Evolutionary conservation across 2,888 invertebrate genomes (phyloP), one percentile per base, ranked within the genome.

Genomic region (Catocala sponsa): DNA sequence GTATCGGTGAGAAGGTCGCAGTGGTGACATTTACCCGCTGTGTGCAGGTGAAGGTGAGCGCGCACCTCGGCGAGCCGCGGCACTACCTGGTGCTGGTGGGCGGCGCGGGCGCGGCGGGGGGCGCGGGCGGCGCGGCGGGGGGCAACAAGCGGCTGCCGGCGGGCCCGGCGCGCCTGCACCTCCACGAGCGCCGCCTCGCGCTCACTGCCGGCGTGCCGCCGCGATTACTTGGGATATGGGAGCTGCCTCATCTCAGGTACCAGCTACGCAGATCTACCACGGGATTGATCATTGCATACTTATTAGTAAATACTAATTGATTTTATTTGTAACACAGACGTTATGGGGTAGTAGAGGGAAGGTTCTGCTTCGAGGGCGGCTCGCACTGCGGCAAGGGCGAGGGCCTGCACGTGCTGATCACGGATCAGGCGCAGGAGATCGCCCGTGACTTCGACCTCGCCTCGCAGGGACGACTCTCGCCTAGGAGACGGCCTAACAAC

Each of bases 301-400:
- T 25, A 25, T 25, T 25, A 25, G 25, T 25, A 15, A 15, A 15
- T 15, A 25, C 25, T 25, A 25, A 25, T 25, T 25, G 4, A 2
- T 4, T 25, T 1, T 25, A 25, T 25, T 25, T 25, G 25, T 25
- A 25, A 25, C 25, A 25, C 79, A 96, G 98, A 74, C 96, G 98
- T 53, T 98, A 97, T 88, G 98, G 98, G 5, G 97, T 97, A 41
- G 97, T 98, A 52, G 98, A 98, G 70, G 97, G 97, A 12, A 95
- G 97, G 63, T 98, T 98, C 86, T 98, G 98, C 86, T 98, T 98
- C 90, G 98, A 98, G 88, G 98, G 98, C 4, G 98, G 98, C 4
- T 97, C 98, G 0, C 95, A 97, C 66, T 98, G 98, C 89, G 98
- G 98, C 13, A 96, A 97, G 80, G 98, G 97, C 9, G 97, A 97